Base-by-base conservation (phyloP, 2,888 invertebrate genomes). In the Limnephilus rhombicus region DNA sequence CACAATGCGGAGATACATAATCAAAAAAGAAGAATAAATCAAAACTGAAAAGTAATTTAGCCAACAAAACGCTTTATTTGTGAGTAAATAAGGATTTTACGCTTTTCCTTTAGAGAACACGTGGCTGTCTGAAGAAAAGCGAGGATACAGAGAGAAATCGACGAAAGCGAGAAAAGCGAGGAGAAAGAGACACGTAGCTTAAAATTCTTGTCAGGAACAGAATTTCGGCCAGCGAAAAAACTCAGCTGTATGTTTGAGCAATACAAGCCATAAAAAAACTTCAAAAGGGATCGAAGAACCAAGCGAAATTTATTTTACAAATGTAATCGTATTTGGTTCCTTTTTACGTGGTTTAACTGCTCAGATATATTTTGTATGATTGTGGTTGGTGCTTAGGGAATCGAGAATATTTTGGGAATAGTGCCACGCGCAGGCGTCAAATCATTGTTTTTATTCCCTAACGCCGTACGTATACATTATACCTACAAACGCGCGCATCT, bases 401-500 rank as follows among this genome's bases (percentile, higher is more conserved):
- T 68, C 68, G 68, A 68, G 68, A 68, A 68, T 45, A 45, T 68
- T 68, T 68, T 24, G 45, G 49, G 45, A 29, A 45, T 37, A 45
- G 86, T 41, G 24, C 45, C 37, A 41, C n/a, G 45, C 86, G 86
- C 86, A 45, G 2, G 86, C 86, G 45, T n/a, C 41, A n/a, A 49
- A 45, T 86, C 49, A 41, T 86, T 86, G 86, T 86, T 86, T 86
- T 86, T 86, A 86, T 37, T 24, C 45, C 86, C 86, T n/a, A n/a
- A 29, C 29, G 29, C 45, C 49, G 12, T 29, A 2, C 37, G 3
- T 68, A 68, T 9, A 68, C 15, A 3, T 13, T 49, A 49, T 49
- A 15, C 49, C 49, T 15, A 49, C 24, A 24, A 18, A 24, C 24
- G 24, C 68, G 68, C 68, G 24, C 68, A 68, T 24, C 68, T 68